Evolutionary conservation across 1,140 invertebrate species (phyloP).

Genomic region (Drosophila punjabiensis): DNA sequence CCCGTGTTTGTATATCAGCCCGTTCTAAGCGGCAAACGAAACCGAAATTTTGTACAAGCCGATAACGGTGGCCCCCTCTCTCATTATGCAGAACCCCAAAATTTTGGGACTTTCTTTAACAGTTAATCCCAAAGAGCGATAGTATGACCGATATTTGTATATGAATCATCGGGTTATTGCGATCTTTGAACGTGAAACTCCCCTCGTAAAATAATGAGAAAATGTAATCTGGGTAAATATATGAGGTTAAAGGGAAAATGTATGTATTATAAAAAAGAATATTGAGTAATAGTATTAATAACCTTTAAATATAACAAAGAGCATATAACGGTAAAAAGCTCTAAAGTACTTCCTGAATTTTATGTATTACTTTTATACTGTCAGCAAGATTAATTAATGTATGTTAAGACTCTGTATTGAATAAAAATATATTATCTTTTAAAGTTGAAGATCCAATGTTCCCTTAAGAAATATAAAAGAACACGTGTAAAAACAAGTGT

Average conservation of each 20-base stretch:
- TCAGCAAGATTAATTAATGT: too few relatives aligned
- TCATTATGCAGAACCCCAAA: conserved; percentile 37
- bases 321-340: too few relatives aligned
- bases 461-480: too few relatives aligned
- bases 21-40: conserved; percentile 58
- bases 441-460: too few relatives aligned
- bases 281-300: neutral
- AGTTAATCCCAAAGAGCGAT: conserved; percentile 5
- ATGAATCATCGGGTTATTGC: neutral
- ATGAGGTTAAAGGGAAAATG: neutral
- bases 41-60: conserved; percentile 50
- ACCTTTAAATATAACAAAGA: neutral
- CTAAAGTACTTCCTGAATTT: too few relatives aligned
- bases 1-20: conserved; percentile 13
- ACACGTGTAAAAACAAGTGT: too few relatives aligned
- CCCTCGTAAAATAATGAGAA: neutral
- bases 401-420: too few relatives aligned
- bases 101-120: conserved; percentile 35
- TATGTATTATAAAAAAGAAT: neutral
- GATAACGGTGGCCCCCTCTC: conserved; percentile 30
- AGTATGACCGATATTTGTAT: neutral
- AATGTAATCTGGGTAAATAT: too few relatives aligned
- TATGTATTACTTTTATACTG: too few relatives aligned
- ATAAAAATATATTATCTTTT: too few relatives aligned
- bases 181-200: neutral